phyloP scores from a whole-genome alignment of 1,140 invertebrate species.

The Megalonaias nervosa region DNA sequence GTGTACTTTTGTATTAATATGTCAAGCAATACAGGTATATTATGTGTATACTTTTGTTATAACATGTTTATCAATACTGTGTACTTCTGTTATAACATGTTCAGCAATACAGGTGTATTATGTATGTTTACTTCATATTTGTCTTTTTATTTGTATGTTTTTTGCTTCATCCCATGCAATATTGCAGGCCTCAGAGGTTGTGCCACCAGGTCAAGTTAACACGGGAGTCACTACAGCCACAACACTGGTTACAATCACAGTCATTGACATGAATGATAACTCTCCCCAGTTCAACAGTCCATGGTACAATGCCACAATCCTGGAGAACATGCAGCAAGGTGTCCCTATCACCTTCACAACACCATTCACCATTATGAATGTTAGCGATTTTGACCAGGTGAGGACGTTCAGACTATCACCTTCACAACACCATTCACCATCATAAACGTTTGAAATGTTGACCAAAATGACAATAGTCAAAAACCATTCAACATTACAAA shows the following conservation, averaged over 20 bases:
- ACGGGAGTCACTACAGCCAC: slow-evolving; percentile 78
- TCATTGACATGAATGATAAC: slow-evolving; percentile 97
- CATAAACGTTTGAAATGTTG: too few relatives aligned
- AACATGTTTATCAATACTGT: too few relatives aligned
- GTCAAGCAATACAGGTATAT: too few relatives aligned
- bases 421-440: too few relatives aligned
- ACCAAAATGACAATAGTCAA: slow-evolving; percentile 82
- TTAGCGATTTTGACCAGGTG: slow-evolving; percentile 94
- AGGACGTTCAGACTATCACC: slow-evolving; percentile 4
- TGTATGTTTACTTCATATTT: neutral
- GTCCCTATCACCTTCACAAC: slow-evolving; percentile 86
- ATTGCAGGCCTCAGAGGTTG: neutral
- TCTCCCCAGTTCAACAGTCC: slow-evolving; percentile 86
- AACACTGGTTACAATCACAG: slow-evolving; percentile 92
- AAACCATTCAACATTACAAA: neutral
- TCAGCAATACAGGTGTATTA: neutral
- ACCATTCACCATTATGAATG: slow-evolving; percentile 81
- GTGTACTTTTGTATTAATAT: too few relatives aligned
- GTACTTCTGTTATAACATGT: too few relatives aligned
- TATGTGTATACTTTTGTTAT: too few relatives aligned
- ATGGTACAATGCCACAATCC: slow-evolving; percentile 88
- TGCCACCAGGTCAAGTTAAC: slow-evolving; percentile 26
- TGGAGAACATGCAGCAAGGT: slow-evolving; percentile 91
- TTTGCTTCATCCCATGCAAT: neutral
- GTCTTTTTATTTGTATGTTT: neutral